Evolutionary conservation across 2,113 vertebrate genomes (phyloP).

Genomic region (Pyrgilauda ruficollis): DNA sequence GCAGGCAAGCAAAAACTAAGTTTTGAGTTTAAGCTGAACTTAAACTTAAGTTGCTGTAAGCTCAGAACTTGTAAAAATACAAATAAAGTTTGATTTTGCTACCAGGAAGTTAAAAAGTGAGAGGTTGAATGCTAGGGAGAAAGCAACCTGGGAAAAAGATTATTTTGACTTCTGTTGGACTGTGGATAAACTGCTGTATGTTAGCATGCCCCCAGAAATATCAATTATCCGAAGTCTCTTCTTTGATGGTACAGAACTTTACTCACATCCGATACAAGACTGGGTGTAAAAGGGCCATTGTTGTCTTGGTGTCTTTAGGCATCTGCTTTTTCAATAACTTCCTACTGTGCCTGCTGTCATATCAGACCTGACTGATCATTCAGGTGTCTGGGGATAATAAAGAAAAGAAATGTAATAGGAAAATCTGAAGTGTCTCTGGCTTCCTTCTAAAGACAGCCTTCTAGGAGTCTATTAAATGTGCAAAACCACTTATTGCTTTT

Average conservation of each 20-base stretch:
- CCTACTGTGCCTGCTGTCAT: not conserved
- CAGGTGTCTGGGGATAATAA: not conserved
- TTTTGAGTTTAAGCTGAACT: not conserved
- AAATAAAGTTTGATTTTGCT: not conserved
- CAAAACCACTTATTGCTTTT: not conserved
- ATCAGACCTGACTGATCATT: not conserved
- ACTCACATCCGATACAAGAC: not conserved
- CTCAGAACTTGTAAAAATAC: not conserved
- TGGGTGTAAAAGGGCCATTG: not conserved
- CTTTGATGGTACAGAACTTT: not conserved
- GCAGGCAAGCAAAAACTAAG: not conserved
- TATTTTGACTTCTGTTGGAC: not conserved
- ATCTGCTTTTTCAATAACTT: not conserved
- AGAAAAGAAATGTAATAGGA: not conserved
- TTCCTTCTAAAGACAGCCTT: not conserved
- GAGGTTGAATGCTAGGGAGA: not conserved
- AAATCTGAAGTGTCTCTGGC: not conserved
- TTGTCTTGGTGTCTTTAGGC: not conserved
- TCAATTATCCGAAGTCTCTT: not conserved
- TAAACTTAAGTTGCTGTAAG: not conserved
- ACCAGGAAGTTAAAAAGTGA: not conserved
- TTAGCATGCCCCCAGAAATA: not conserved
- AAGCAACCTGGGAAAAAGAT: accelerated
- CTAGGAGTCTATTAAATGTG: not conserved
- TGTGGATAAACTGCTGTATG: not conserved